Percentiles rank a stretch among this genome's conserved stretches.
Evolutionary conservation across 2,888 invertebrate species (phyloP).

Genomic region (Omphaloscelis lunosa): DNA sequence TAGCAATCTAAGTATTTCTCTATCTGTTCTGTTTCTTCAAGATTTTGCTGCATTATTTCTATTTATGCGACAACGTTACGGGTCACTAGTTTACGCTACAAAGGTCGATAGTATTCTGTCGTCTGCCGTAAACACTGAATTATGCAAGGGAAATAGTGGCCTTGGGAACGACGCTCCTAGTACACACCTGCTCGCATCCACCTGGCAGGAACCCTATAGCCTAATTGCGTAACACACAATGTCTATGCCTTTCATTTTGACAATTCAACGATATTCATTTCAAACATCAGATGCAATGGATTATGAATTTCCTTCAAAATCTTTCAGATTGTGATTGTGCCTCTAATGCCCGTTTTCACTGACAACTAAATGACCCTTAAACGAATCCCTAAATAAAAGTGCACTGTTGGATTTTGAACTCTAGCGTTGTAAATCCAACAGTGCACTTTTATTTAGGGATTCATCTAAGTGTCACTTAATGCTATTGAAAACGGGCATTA

Average conservation of each 20-base stretch:
- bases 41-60: background rate
- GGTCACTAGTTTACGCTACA: constrained; percentile 14
- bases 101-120: constrained; percentile 33
- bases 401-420: too few species aligned
- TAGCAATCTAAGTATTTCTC: background rate
- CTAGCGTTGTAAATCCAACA: too few species aligned
- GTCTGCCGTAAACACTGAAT: constrained; percentile 42
- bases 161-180: constrained; percentile 5
- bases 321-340: background rate
- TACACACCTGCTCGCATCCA: background rate
- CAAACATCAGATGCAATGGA: too few species aligned
- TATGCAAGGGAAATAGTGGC: constrained; percentile 31
- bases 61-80: constrained; percentile 26
- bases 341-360: too few species aligned
- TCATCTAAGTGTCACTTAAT: too few species aligned
- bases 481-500: too few species aligned
- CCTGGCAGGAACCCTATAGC: background rate
- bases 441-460: too few species aligned
- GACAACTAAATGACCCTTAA: too few species aligned
- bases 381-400: too few species aligned
- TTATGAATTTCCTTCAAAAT: background rate
- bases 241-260: background rate
- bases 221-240: background rate
- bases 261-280: background rate
- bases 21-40: background rate